Percentiles rank a stretch among this genome's conserved stretches.
These are phyloP conservation scores for Seira ritae DNA, from an alignment of 2,888 invertebrate species.

Conservation along the genomic window DNA sequence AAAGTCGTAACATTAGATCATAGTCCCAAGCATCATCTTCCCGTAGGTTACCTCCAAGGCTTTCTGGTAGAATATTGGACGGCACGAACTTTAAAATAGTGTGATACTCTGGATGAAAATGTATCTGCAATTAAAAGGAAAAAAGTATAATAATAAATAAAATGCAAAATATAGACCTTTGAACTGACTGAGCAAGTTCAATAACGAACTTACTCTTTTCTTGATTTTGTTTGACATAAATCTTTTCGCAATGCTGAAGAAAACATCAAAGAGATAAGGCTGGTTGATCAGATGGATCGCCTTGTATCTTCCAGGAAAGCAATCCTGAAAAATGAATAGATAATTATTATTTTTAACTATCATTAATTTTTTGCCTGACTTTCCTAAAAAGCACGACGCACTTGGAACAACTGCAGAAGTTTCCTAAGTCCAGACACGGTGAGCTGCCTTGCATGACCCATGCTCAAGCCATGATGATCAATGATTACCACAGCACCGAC, in stretches of 20 bases:
- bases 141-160: background rate
- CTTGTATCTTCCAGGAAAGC: conserved; percentile 51
- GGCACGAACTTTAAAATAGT: conserved; percentile 27
- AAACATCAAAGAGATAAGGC: conserved; percentile 47
- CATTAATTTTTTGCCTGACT: no score
- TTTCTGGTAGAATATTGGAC: conserved; percentile 30
- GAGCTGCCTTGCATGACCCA: conserved; percentile 44
- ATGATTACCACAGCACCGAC: conserved; percentile 46
- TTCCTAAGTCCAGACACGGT: conserved; percentile 41
- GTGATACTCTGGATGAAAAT: conserved; percentile 45
- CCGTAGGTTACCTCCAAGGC: conserved; percentile 44
- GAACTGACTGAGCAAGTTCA: no score
- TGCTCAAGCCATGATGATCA: conserved; percentile 39
- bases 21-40: conserved; percentile 51
- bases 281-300: conserved; percentile 57
- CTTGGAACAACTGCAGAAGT: conserved; percentile 46
- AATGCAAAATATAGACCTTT: no score
- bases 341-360: no score
- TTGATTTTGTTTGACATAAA: conserved; percentile 51
- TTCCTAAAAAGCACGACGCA: no score
- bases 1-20: conserved; percentile 24
- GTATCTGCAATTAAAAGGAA: conserved; percentile 27
- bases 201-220: conserved; percentile 39
- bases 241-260: conserved; percentile 44
- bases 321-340: conserved; percentile 31